Evolutionary conservation across 2,888 invertebrate genomes (phyloP), one percentile per base, ranked within the genome.

Genomic region (Pteria penguin): DNA sequence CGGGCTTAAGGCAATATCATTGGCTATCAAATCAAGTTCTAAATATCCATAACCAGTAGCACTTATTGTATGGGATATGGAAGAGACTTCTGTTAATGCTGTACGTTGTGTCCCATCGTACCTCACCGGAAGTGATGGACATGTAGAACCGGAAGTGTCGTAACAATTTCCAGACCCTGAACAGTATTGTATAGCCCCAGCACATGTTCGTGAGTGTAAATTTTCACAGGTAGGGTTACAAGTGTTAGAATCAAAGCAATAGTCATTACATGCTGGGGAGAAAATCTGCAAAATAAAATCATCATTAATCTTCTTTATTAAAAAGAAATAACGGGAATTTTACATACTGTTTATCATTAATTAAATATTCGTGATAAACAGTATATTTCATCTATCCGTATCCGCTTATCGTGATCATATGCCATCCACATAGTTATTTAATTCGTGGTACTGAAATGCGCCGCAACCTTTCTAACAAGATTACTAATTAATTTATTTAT

Each of bases 191-290:
- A 65, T 32, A 22, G 63, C 66, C 2, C 71, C n/a, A 11, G 69
- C 63, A 63, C 70, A 81, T 0, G 55, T 52, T 32, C 60, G 72
- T 26, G 67, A 45, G 66, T 75, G 57, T 4, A 75, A 31, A 31
- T 68, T 75, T 11, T 55, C 45, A 62, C 79, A 82, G 0, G 62
- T 54, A 1, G 65, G 67, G 60, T 72, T 58, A 57, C 87, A 88
- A 2, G 26, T 33, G 76, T 84, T 84, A 0, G 52, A 70, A 18
- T 84, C 81, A 52, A 78, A 80, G 63, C 86, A 88, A 71, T 86
- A 86, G 22, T 31, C 62, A 22, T 11, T 11, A 45, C 83, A 84
- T 2, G 27, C 27, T 4, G 84, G 83, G 54, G 76, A 36, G 5
- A 84, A 71, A 4, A 83, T 71, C 83, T 83, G 68, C 4, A 67